A percentile compares a stretch with the other conserved stretches of the same genome.
phyloP scores from a whole-genome alignment of 2,888 invertebrate genomes.

The Ferdinandea cuprea region DNA sequence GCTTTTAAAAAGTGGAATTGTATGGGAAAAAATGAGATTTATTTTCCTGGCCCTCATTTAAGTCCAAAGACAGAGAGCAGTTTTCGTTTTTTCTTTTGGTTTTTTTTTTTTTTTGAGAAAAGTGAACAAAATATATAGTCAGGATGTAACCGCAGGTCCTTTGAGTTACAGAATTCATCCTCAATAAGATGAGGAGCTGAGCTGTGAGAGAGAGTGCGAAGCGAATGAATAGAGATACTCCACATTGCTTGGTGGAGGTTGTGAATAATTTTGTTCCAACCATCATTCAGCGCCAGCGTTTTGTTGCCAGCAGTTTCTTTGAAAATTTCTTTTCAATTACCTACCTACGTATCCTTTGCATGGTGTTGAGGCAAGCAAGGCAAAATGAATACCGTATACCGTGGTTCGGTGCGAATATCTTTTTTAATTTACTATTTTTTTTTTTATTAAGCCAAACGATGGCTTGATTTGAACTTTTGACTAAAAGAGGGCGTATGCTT shows the following conservation, averaged over 20 bases:
- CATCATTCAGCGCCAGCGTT: slow-evolving; percentile 52
- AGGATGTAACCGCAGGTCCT: slow-evolving; percentile 74
- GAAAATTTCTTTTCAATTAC: slow-evolving; percentile 74
- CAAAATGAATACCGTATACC: no score
- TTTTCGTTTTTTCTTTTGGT: no score
- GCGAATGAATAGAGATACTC: slow-evolving; percentile 17
- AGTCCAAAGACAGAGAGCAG: slow-evolving; percentile 2
- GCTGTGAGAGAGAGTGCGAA: slow-evolving; percentile 4
- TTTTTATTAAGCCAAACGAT: no score
- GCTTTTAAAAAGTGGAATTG: slow-evolving; percentile 73
- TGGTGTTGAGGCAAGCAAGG: no score
- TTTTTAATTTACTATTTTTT: no score
- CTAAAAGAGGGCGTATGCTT: no score
- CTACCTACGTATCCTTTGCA: slow-evolving; percentile 50
- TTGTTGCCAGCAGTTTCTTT: slow-evolving; percentile 68
- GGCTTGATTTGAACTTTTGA: no score
- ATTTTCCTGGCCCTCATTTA: slow-evolving; percentile 55
- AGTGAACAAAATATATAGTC: slow-evolving; percentile 44
- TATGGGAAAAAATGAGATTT: slow-evolving; percentile 73
- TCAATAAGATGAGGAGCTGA: slow-evolving; percentile 42
- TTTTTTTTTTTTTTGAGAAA: slow-evolving; percentile 12
- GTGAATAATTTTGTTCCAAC: slow-evolving; percentile 67
- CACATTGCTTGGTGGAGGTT: slow-evolving; percentile 16
- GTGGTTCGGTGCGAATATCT: no score
- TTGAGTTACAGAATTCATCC: slow-evolving; percentile 65